A percentile compares a stretch with the other conserved stretches of the same genome.
These are phyloP conservation scores for Turritopsis rubra DNA, from an alignment of 30 jellyfish, hydroid and myxozoan genomes.

Conservation along the genomic window DNA sequence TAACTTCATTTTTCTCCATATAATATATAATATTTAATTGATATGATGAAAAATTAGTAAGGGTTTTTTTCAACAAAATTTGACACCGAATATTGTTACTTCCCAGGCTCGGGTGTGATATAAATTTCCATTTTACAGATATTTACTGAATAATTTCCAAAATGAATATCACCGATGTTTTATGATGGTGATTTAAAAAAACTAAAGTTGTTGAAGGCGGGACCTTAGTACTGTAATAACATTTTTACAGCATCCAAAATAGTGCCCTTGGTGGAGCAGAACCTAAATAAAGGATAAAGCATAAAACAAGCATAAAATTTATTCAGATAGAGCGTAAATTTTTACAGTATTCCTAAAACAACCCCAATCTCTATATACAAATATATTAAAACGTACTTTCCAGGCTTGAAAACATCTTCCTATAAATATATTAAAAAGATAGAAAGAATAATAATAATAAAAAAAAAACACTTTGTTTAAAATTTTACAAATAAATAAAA, in stretches of 20 bases:
- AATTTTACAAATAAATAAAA: not conserved
- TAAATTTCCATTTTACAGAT: not conserved
- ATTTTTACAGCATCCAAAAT: not conserved
- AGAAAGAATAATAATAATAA: no score
- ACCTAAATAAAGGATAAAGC: not conserved
- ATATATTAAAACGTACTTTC: not conserved
- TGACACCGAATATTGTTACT: not conserved
- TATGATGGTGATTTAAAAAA: not conserved
- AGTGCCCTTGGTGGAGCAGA: not conserved
- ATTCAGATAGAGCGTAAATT: not conserved
- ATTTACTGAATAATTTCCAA: not conserved
- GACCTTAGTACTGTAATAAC: not conserved
- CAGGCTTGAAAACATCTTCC: not conserved
- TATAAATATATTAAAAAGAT: no score
- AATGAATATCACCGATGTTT: not conserved
- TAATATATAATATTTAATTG: not conserved
- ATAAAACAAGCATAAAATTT: not conserved
- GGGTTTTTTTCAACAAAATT: not conserved
- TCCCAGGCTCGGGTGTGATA: not conserved
- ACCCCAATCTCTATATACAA: not conserved
- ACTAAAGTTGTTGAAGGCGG: not conserved
- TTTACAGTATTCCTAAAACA: not conserved
- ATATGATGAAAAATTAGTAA: not conserved
- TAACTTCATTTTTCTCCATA: not conserved
- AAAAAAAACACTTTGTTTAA: not conserved